These are phyloP conservation scores for Ceuthmochares aereus DNA, from an alignment of 2,113 vertebrate species.

Conservation along the genomic window DNA sequence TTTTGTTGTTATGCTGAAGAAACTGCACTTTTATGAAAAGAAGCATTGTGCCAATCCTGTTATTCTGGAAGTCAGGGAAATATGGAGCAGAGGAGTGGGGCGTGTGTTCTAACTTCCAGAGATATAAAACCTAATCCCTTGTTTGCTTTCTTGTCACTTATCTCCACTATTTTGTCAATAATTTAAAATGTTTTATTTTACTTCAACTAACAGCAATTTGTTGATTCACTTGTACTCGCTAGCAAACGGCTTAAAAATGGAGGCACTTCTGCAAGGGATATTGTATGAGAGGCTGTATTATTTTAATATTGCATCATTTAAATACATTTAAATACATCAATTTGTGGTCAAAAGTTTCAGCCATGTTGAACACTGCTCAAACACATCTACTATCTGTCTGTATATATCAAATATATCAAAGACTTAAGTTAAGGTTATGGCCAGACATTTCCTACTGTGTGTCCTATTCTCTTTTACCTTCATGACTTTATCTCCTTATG, in stretches of 20 bases:
- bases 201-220: not conserved
- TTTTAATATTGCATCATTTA: not conserved
- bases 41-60: not conserved
- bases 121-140: not conserved
- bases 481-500: not conserved
- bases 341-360: not conserved
- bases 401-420: not conserved
- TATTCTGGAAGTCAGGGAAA: not conserved
- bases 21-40: conserved; percentile 30
- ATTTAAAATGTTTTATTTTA: not conserved
- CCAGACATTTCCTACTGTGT: not conserved
- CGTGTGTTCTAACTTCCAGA: not conserved
- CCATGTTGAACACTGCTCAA: not conserved
- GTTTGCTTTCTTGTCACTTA: not conserved
- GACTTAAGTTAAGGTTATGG: not conserved
- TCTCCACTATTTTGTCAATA: not conserved
- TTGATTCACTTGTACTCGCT: not conserved
- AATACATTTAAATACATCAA: not conserved
- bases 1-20: conserved; percentile 57
- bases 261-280: not conserved
- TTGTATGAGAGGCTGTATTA: not conserved
- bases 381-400: not conserved
- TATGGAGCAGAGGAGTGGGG: not conserved
- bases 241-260: not conserved
- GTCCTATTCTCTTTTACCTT: not conserved